A percentile compares a stretch with the other conserved stretches of the same genome.
phyloP scores from a whole-genome alignment of 1,140 invertebrate genomes.

The Cherax quadricarinatus region DNA sequence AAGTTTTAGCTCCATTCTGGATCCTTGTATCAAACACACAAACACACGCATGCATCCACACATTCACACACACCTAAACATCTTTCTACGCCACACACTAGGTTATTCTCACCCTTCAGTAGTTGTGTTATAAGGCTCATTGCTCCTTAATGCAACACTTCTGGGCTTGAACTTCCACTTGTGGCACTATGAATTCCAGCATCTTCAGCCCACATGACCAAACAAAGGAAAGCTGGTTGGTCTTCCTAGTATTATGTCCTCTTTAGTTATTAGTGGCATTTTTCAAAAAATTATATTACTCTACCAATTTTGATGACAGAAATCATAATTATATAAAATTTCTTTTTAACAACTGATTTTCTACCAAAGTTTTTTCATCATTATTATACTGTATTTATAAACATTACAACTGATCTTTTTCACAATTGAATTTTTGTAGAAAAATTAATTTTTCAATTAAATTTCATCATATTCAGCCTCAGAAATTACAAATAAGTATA shows the following conservation, averaged over 20 bases:
- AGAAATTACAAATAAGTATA: conserved; percentile 65
- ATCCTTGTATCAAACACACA: conserved; percentile 56
- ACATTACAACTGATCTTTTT: conserved; percentile 2
- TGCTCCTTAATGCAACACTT: conserved; percentile 59
- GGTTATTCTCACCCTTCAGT: conserved; percentile 56
- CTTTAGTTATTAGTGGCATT: background rate
- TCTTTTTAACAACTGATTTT: conserved; percentile 62
- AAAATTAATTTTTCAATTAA: conserved; percentile 41
- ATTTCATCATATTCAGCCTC: conserved; percentile 55
- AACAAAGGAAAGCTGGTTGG: background rate
- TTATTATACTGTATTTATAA: conserved; percentile 45
- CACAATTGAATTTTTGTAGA: conserved; percentile 30
- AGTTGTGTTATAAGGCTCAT: conserved; percentile 58
- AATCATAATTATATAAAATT: conserved; percentile 54
- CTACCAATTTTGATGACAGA: conserved; percentile 34
- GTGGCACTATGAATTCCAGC: conserved; percentile 1
- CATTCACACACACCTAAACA: conserved; percentile 53
- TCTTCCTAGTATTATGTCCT: background rate
- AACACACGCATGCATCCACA: conserved; percentile 35
- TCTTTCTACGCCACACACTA: conserved; percentile 59
- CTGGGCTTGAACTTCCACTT: conserved; percentile 17
- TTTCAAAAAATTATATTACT: background rate
- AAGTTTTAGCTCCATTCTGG: conserved; percentile 47
- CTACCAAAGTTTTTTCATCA: conserved; percentile 46
- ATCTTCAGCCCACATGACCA: background rate